phyloP scores from a whole-genome alignment of 2,888 invertebrate genomes.

The Sabatieria punctata region DNA sequence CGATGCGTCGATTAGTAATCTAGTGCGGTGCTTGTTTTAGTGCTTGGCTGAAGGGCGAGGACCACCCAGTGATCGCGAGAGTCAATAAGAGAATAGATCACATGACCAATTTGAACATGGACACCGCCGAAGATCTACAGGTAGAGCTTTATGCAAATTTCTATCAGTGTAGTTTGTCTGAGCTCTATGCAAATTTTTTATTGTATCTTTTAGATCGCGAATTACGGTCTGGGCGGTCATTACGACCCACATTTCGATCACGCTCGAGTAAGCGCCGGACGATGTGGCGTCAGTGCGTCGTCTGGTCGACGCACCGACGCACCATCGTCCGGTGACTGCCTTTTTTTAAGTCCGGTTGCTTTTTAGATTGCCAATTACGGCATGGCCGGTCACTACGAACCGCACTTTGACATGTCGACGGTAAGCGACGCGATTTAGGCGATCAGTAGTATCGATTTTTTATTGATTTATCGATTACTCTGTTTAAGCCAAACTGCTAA shows the following conservation, averaged over 20 bases:
- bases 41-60: slow-evolving; percentile 74
- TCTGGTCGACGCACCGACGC: too few species aligned
- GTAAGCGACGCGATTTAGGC: slow-evolving; percentile 28
- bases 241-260: slow-evolving; percentile 88
- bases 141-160: slow-evolving; percentile 16
- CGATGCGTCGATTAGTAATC: too few species aligned
- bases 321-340: too few species aligned
- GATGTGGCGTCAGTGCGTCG: too few species aligned
- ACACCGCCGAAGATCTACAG: slow-evolving; percentile 84
- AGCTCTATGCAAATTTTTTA: not conserved
- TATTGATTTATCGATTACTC: too few species aligned
- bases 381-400: slow-evolving; percentile 91
- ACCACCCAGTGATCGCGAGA: slow-evolving; percentile 53
- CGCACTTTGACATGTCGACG: slow-evolving; percentile 59
- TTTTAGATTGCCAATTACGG: slow-evolving; percentile 39
- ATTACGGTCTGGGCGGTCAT: slow-evolving; percentile 95
- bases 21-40: slow-evolving; percentile 38
- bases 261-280: slow-evolving; percentile 38
- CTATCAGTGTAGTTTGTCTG: not conserved
- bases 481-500: too few species aligned
- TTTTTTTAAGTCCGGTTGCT: not conserved
- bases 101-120: slow-evolving; percentile 67
- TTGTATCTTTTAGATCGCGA: slow-evolving; percentile 52
- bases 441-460: not conserved
- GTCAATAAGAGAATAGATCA: slow-evolving; percentile 61